phyloP scores from a whole-genome alignment of 2,888 invertebrate species.

The Protodeltote pygarga region DNA sequence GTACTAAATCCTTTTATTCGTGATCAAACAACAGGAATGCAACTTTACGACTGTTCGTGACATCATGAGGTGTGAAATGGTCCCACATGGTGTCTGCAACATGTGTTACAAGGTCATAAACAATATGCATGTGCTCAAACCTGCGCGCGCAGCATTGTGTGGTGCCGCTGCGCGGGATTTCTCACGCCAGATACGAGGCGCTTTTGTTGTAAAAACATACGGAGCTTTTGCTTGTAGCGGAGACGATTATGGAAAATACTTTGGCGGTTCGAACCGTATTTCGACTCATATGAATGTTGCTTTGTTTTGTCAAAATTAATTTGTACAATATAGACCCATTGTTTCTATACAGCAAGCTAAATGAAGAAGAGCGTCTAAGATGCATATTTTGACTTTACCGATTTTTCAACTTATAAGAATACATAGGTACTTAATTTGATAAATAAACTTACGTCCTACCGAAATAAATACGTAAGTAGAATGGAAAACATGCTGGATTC shows the following conservation, averaged over 20 bases:
- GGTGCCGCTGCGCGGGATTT: conserved; percentile 13
- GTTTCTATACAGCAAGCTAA: too few relatives aligned
- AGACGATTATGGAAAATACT: background rate
- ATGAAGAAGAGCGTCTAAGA: too few relatives aligned
- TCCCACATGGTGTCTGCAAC: conserved; percentile 33
- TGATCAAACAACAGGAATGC: background rate
- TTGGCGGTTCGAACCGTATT: too few relatives aligned
- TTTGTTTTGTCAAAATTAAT: too few relatives aligned
- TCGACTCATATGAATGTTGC: too few relatives aligned
- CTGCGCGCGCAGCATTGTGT: conserved; percentile 1
- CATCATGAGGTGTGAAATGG: conserved; percentile 23
- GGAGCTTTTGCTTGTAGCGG: background rate
- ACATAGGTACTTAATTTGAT: too few relatives aligned
- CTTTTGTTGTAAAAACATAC: conserved; percentile 19
- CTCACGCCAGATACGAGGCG: conserved; percentile 29
- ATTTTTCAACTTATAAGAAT: too few relatives aligned
- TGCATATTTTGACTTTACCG: too few relatives aligned
- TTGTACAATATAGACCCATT: too few relatives aligned
- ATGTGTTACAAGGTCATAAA: conserved; percentile 29
- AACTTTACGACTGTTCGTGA: conserved; percentile 3
- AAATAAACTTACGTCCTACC: too few relatives aligned
- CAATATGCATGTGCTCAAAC: conserved; percentile 29
- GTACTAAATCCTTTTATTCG: background rate
- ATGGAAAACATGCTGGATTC: too few relatives aligned
- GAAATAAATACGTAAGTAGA: too few relatives aligned